Base-by-base conservation (phyloP, 2,888 invertebrate genomes). In the Loripinus fragilis region DNA sequence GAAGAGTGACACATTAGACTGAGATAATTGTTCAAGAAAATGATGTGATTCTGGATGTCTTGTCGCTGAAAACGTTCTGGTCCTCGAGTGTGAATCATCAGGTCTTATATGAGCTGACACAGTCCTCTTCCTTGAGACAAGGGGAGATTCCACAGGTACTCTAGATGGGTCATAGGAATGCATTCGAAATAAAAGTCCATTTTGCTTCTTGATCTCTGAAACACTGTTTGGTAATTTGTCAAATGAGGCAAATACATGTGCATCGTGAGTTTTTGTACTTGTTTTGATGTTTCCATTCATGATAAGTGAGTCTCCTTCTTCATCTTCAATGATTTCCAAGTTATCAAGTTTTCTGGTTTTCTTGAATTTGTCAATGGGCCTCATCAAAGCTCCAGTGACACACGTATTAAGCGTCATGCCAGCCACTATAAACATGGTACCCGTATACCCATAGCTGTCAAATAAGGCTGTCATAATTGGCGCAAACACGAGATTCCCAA, bases 1-100 rank as follows among this genome's bases (percentile, higher is more conserved):
- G 55, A 77, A 80, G 35, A 83, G 20, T 10, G 83, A 74, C 17
- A 83, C 52, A 30, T 55, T 71, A 3, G 83, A 83, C 7, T 72
- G 71, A 23, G 75, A 77, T 41, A 83, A 64, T 7, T 77, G 60
- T 28, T 79, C 77, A 28, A 83, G 68, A 28, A 82, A 41, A 52
- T 42, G 68, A 64, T 71, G 70, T 38, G 73, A 30, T 33, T 28
- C 60, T 8, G 30, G 30, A 45, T 67, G 67, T 2, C 17, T 20
- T 2, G n/a, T 8, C 1, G n/a, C 42, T n/a, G 67, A 67, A 67
- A 67, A 5, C 7, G 67, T 38, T n/a, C 42, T 67, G 28, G 8
- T n/a, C 28, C 41, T 23, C 5, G 38, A 38, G n/a, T n/a, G n/a
- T 15, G 20, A 23, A 1, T 41, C 5, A 2, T 60, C 17, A 33